Conservation (phyloP, 2,797 vertebrate species). For the Fundulus diaphanus region DNA sequence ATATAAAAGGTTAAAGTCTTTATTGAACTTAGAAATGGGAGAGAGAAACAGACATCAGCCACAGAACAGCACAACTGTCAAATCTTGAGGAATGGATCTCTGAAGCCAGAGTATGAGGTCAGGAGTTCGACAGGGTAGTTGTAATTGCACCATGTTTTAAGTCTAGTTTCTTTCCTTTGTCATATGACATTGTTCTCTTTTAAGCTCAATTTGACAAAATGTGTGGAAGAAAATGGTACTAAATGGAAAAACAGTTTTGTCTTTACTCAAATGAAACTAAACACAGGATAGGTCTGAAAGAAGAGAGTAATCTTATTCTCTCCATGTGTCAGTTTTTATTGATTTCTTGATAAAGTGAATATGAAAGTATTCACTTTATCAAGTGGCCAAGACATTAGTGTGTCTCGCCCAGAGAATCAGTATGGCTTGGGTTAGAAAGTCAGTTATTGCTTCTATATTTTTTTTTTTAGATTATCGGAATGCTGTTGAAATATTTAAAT, state of each 20-base stretch:
- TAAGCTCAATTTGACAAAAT: not conserved
- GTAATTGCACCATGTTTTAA: not conserved
- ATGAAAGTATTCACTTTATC: too few relatives aligned
- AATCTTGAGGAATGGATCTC: not conserved
- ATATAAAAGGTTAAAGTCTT: not conserved
- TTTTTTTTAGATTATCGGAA: not conserved
- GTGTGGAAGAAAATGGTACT: not conserved
- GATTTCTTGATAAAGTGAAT: not conserved
- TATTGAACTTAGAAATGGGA: not conserved
- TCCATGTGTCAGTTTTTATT: not conserved
- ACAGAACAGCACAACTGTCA: not conserved
- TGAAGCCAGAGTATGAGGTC: not conserved
- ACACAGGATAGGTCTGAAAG: not conserved
- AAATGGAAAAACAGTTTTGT: not conserved
- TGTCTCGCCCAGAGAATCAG: not conserved
- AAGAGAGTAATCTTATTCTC: not conserved
- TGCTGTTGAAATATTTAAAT: slow-evolving; percentile 9
- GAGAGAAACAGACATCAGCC: not conserved
- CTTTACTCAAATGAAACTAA: not conserved
- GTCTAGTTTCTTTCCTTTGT: not conserved
- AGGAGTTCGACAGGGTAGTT: not conserved
- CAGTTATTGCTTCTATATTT: not conserved
- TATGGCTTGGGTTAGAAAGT: not conserved
- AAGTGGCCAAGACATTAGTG: too few relatives aligned
- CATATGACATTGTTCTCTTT: not conserved